Percentiles rank a stretch among this genome's conserved stretches.
These are phyloP conservation scores for Cyanoderma ruficeps DNA, from an alignment of 2,113 vertebrate genomes.

Conservation along the genomic window DNA sequence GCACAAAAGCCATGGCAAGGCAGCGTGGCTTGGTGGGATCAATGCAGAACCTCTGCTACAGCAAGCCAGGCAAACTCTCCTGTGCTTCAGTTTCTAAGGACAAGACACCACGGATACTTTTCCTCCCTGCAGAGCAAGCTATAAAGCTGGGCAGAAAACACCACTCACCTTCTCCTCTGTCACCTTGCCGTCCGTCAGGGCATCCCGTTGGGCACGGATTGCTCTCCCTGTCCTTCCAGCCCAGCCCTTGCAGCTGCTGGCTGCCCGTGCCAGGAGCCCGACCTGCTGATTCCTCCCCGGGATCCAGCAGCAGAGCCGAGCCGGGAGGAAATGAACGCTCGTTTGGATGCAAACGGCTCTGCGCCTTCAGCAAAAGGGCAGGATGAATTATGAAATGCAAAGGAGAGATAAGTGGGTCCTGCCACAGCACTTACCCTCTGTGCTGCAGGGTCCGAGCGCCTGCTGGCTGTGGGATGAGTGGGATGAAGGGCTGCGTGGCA, in stretches of 20 bases:
- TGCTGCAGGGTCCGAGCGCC: not conserved
- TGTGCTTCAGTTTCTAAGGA: not conserved
- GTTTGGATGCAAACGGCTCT: not conserved
- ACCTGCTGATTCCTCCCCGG: not conserved
- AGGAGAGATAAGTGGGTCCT: not conserved
- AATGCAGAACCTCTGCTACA: not conserved
- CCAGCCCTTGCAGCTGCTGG: not conserved
- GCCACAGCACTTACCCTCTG: not conserved
- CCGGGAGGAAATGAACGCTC: not conserved
- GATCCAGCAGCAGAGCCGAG: not conserved
- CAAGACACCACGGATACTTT: not conserved
- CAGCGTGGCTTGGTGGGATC: not conserved
- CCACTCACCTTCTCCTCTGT: not conserved
- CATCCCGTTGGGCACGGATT: accelerated
- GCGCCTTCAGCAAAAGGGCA: not conserved
- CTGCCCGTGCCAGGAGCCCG: not conserved
- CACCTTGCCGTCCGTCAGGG: not conserved
- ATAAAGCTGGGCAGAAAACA: not conserved
- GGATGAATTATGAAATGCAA: slow-evolving; percentile 51
- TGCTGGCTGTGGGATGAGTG: not conserved
- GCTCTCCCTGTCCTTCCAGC: not conserved
- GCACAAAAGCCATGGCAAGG: not conserved
- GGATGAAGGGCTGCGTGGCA: not conserved
- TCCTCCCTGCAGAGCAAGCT: not conserved
- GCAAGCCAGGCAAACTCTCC: not conserved